phyloP scores from a whole-genome alignment of 2,797 vertebrate species.

The Furcifer pardalis region DNA sequence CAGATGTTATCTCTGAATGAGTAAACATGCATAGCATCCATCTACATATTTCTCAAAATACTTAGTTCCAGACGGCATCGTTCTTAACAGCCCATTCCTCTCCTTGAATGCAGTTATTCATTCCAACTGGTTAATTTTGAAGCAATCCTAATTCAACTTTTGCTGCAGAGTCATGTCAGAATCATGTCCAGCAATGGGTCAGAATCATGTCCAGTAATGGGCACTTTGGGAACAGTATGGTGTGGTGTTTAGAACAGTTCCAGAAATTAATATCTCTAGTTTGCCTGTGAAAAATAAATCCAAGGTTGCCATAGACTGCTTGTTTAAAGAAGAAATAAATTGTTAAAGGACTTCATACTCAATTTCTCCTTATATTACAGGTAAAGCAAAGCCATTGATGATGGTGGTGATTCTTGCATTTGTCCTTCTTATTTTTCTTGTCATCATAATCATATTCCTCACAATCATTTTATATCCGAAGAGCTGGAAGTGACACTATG shows the following conservation, averaged over 20 bases:
- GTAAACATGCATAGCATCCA: not conserved
- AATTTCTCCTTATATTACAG: not conserved
- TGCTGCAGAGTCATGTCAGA: not conserved
- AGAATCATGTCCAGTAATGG: not conserved
- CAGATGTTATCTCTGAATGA: not conserved
- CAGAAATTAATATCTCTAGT: not conserved
- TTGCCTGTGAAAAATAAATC: not conserved
- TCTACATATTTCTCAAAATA: not conserved
- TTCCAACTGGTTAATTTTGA: not conserved
- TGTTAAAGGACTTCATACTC: not conserved
- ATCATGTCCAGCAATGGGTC: not conserved
- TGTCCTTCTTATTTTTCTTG: too few species aligned
- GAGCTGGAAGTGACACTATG: too few species aligned
- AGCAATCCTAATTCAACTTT: not conserved
- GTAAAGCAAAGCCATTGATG: not conserved
- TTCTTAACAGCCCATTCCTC: not conserved
- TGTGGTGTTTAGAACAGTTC: not conserved
- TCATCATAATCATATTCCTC: too few species aligned
- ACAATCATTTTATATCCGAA: too few species aligned
- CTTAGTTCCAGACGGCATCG: not conserved
- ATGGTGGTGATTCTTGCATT: too few species aligned
- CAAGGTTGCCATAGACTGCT: not conserved
- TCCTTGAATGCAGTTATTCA: too few species aligned
- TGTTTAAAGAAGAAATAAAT: not conserved
- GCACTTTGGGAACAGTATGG: not conserved